phyloP scores from a whole-genome alignment of 2,113 vertebrate genomes.

The Leucopsar rothschildi region DNA sequence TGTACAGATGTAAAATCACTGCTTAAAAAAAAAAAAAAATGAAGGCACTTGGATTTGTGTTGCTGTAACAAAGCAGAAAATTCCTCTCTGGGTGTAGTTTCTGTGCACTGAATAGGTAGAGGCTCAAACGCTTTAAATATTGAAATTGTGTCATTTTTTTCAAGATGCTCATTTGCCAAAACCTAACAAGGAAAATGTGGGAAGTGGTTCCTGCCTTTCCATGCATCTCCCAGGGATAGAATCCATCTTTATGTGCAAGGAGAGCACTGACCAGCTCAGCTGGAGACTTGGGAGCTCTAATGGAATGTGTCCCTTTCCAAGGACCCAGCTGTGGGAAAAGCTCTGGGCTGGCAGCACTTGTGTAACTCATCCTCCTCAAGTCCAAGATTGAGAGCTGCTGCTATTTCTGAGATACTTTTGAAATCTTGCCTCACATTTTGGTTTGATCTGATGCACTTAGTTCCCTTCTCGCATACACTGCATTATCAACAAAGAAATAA shows the following conservation, averaged over 20 bases:
- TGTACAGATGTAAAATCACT: not conserved
- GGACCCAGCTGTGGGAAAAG: not conserved
- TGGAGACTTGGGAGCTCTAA: not conserved
- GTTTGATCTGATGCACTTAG: not conserved
- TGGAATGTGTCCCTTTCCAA: not conserved
- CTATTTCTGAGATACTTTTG: not conserved
- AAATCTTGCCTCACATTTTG: not conserved
- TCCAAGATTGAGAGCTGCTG: not conserved
- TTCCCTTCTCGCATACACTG: not conserved
- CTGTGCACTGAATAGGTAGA: not conserved
- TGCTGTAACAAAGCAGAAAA: not conserved
- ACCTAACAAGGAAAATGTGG: not conserved
- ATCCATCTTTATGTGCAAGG: not conserved
- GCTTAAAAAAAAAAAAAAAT: not conserved
- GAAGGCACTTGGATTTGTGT: not conserved
- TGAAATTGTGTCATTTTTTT: not conserved
- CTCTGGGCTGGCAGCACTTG: not conserved
- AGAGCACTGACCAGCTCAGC: not conserved
- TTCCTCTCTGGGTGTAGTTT: not conserved
- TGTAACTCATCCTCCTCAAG: not conserved
- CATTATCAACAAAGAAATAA: not conserved
- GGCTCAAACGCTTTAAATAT: not conserved
- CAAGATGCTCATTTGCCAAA: not conserved
- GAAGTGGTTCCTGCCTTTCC: not conserved
- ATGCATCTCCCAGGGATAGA: not conserved